Percentiles rank a stretch among this genome's conserved stretches.
Conservation (phyloP, 2,113 vertebrate genomes). For the Grammomys surdaster region DNA sequence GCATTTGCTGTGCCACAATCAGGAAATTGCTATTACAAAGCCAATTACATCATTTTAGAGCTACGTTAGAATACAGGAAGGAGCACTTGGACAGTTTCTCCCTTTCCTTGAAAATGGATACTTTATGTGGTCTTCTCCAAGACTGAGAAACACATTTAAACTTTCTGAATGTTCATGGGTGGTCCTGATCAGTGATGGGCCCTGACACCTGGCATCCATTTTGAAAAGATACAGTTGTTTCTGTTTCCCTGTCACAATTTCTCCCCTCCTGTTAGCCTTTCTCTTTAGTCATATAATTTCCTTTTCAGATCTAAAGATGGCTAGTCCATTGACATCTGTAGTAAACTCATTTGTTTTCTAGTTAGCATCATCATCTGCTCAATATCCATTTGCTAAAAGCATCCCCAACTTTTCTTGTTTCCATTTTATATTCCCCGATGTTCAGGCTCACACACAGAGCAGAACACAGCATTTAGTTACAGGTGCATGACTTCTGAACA, state of each 20-base stretch:
- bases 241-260: not conserved
- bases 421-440: not conserved
- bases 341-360: conserved; percentile 67
- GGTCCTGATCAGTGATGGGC: not conserved
- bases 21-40: conserved; percentile 48
- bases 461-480: not conserved
- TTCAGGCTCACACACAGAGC: not conserved
- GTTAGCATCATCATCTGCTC: conserved; percentile 48
- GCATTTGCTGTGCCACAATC: conserved; percentile 13
- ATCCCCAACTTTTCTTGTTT: not conserved
- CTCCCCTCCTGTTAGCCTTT: not conserved
- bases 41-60: conserved; percentile 36
- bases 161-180: not conserved
- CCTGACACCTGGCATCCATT: not conserved
- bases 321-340: conserved; percentile 44
- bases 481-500: not conserved
- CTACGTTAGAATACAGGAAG: not conserved
- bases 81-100: conserved; percentile 28
- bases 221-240: not conserved
- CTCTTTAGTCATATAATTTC: conserved; percentile 9
- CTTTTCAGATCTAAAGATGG: conserved; percentile 38
- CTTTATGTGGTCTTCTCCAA: not conserved
- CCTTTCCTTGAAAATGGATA: not conserved
- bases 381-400: conserved; percentile 47
- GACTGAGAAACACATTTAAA: not conserved